A percentile compares a stretch with the other conserved stretches of the same genome.
phyloP scores from a whole-genome alignment of 1,140 invertebrate species.

The Arion vulgaris region DNA sequence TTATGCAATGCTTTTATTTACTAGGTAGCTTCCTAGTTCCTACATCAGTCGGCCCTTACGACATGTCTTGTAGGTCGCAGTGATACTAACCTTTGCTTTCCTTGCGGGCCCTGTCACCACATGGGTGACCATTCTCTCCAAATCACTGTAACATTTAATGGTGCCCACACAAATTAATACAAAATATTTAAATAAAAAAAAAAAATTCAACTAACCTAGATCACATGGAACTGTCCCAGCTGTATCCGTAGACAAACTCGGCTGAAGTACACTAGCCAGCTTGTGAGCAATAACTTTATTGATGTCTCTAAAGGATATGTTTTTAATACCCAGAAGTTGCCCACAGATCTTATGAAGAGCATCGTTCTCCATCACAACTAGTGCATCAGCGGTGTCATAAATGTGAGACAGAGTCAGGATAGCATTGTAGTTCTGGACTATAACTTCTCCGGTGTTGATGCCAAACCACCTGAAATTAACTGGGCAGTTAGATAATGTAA shows the following conservation, averaged over 20 bases:
- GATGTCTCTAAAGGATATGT: constrained; percentile 70
- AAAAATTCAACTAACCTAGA: constrained; percentile 20
- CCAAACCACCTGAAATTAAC: constrained; percentile 69
- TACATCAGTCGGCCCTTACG: no score
- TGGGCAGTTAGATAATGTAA: no score
- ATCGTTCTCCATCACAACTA: constrained; percentile 73
- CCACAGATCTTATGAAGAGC: constrained; percentile 70
- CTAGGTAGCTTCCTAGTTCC: no score
- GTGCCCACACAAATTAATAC: no score
- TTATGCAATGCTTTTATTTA: no score
- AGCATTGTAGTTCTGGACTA: constrained; percentile 74
- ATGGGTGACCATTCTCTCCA: no score
- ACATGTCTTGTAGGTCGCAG: no score
- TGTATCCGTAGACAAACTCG: constrained; percentile 36
- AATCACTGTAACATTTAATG: no score
- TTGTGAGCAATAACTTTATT: constrained; percentile 71
- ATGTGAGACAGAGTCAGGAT: constrained; percentile 71
- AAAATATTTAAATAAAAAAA: no score
- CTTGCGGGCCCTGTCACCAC: no score
- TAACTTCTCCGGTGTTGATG: constrained; percentile 73
- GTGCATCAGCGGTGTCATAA: constrained; percentile 70
- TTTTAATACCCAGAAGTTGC: constrained; percentile 67
- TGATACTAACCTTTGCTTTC: no score
- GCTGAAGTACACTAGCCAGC: constrained; percentile 68
- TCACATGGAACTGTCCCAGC: background rate